Evolutionary conservation across 1,140 invertebrate species (phyloP).

Genomic region (Scylla paramamosain): DNA sequence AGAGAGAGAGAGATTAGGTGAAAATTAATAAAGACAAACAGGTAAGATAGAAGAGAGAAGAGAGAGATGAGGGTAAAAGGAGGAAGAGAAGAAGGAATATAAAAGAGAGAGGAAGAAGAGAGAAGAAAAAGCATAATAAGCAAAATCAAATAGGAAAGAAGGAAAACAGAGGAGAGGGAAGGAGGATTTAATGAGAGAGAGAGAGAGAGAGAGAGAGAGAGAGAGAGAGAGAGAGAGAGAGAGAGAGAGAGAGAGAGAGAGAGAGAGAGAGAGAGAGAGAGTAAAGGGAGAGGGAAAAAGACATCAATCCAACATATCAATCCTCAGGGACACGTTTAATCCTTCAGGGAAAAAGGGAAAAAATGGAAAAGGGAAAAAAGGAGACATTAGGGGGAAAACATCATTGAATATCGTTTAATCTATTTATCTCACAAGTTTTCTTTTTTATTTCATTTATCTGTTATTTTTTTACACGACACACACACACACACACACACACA

Average conservation of each 20-base stretch:
- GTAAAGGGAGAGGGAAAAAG: not conserved
- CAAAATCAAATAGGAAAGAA: not conserved
- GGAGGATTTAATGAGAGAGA: not conserved
- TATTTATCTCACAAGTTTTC: no score
- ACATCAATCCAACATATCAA: not conserved
- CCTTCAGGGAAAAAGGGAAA: no score
- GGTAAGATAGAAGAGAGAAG: constrained; percentile 2
- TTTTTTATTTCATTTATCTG: no score
- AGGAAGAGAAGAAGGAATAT: not conserved
- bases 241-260: constrained; percentile 30
- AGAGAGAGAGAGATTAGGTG: constrained; percentile 11
- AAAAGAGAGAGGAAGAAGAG: constrained; percentile 37
- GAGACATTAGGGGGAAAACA: not conserved
- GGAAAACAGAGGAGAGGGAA: not conserved
- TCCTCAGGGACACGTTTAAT: not conserved
- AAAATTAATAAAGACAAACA: not conserved
- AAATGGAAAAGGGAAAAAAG: not conserved
- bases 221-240: not conserved
- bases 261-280: constrained; percentile 5
- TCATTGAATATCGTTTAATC: no score
- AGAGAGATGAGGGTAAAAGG: not conserved
- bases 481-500: no score
- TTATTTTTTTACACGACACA: no score
- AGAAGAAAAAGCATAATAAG: not conserved
- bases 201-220: constrained; percentile 30